Conservation (phyloP, 2,797 vertebrate genomes). For the Prionace glauca region DNA sequence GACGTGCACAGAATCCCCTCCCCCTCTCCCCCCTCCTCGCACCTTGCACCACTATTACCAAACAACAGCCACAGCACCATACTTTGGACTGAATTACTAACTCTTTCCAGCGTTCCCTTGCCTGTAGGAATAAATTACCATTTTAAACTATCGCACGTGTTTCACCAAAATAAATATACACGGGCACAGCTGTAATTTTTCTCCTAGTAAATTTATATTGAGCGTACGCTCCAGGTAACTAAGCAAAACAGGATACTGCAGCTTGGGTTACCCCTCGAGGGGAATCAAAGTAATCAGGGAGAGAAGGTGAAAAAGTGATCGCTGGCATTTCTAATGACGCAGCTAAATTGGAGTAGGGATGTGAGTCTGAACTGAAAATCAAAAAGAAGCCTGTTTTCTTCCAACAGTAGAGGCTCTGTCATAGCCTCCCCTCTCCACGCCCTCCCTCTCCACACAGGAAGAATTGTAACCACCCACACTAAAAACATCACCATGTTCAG, state of each 20-base stretch:
- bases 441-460: constrained; percentile 12
- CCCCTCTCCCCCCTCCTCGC: too few relatives aligned
- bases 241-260: neutral
- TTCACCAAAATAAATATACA: constrained; percentile 12
- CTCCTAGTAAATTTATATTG: constrained; percentile 8
- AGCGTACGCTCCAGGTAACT: constrained; percentile 19
- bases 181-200: neutral
- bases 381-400: constrained; percentile 16
- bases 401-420: constrained; percentile 31
- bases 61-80: neutral
- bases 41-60: neutral
- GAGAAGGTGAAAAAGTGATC: neutral
- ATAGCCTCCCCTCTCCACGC: neutral
- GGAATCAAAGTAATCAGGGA: constrained; percentile 13
- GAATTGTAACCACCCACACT: constrained; percentile 20
- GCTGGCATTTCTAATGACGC: neutral
- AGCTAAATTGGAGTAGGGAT: neutral
- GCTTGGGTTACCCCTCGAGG: neutral
- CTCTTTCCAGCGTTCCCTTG: neutral
- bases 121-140: neutral
- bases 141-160: neutral
- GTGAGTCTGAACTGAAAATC: neutral
- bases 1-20: neutral
- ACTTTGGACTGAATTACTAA: neutral
- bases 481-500: neutral